A percentile compares a stretch with the other conserved stretches of the same genome.
Evolutionary conservation across 2,888 invertebrate species (phyloP).

Genomic region (Drosophila antonietae): DNA sequence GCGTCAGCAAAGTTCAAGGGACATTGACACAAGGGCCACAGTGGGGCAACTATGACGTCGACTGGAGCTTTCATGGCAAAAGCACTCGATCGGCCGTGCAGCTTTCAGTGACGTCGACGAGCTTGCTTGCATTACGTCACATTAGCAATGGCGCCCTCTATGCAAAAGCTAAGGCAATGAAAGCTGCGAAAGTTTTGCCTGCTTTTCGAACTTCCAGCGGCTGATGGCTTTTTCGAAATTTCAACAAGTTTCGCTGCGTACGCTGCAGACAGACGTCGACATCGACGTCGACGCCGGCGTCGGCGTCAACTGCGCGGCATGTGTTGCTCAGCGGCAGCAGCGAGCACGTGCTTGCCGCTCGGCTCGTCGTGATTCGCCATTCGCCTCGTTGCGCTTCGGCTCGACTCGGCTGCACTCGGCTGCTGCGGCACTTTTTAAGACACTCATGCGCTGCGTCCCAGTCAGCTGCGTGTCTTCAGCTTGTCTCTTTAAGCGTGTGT

Average conservation of each 20-base stretch:
- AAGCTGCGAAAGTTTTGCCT: conserved; percentile 16
- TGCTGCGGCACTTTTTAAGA: conserved; percentile 41
- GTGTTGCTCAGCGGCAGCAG: conserved; percentile 66
- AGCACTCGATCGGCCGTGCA: conserved; percentile 39
- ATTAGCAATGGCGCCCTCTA: conserved; percentile 40
- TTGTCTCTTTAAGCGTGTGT: conserved; percentile 8
- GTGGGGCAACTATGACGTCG: conserved; percentile 34
- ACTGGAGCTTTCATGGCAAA: conserved; percentile 25
- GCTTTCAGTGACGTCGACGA: conserved; percentile 41
- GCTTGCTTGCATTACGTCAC: conserved; percentile 12
- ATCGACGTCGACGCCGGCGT: conserved; percentile 5
- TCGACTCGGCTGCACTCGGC: conserved; percentile 18
- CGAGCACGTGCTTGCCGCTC: conserved; percentile 53
- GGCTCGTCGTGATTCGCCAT: not conserved
- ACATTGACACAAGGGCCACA: conserved; percentile 38
- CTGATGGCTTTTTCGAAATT: conserved; percentile 60
- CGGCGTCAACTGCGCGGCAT: conserved; percentile 47
- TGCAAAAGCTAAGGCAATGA: conserved; percentile 14
- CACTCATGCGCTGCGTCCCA: conserved; percentile 48
- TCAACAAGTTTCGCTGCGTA: conserved; percentile 64
- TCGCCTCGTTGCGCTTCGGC: conserved; percentile 4
- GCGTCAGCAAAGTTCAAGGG: conserved; percentile 49
- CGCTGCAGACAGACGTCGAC: conserved; percentile 32
- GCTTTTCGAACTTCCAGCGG: conserved; percentile 68
- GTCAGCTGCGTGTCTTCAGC: conserved; percentile 25